Conservation (phyloP, 2,888 invertebrate genomes). For the Pollenia griseotomentosa region DNA sequence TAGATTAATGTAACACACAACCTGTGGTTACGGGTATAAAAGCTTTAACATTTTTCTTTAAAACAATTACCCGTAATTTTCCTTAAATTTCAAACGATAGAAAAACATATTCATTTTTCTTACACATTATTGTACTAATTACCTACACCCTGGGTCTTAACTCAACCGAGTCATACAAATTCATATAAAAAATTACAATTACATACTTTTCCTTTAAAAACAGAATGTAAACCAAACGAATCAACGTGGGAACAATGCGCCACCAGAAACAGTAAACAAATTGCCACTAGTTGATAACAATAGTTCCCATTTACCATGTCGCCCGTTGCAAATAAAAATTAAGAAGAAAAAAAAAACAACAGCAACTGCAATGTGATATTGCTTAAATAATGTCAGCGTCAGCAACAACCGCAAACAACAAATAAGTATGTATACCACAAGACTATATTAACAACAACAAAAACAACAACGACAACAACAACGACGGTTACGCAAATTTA, state of each 20-base stretch:
- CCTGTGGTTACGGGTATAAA: too few relatives aligned
- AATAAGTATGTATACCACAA: neutral
- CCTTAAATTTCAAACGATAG: neutral
- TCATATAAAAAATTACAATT: neutral
- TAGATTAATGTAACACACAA: too few relatives aligned
- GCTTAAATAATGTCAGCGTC: slow-evolving; percentile 13
- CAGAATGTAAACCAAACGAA: neutral
- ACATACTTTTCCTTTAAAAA: neutral
- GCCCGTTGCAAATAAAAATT: slow-evolving; percentile 23
- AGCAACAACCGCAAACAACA: slow-evolving; percentile 22
- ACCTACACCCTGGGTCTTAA: neutral
- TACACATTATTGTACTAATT: slow-evolving; percentile 9
- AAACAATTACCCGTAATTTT: too few relatives aligned
- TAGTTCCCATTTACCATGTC: slow-evolving; percentile 45
- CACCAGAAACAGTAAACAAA: slow-evolving; percentile 61
- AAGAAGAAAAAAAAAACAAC: neutral
- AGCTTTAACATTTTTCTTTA: too few relatives aligned
- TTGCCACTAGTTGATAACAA: slow-evolving; percentile 63
- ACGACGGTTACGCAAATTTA: slow-evolving; percentile 60
- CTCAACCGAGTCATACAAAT: neutral
- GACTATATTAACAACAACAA: slow-evolving; percentile 21
- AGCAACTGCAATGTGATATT: slow-evolving; percentile 21
- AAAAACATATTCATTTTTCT: neutral
- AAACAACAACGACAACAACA: slow-evolving; percentile 28
- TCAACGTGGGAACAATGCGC: neutral